These are phyloP conservation scores for Hydraecia micacea DNA, from an alignment of 2,888 invertebrate species.

Conservation along the genomic window DNA sequence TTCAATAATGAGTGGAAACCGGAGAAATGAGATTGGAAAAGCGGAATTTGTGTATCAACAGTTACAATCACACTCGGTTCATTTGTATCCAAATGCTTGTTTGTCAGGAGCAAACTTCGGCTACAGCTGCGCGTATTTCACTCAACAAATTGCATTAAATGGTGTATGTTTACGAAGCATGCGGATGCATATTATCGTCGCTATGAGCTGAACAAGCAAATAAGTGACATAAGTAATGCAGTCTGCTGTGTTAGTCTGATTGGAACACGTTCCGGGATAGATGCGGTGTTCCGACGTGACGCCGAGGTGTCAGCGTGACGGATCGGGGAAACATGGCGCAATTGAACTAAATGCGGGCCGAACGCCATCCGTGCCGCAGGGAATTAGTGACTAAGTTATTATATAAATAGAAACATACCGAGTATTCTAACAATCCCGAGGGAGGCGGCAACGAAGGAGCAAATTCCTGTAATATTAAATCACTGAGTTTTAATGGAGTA, in stretches of 20 bases:
- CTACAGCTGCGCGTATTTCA: constrained; percentile 28
- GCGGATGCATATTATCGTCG: constrained; percentile 35
- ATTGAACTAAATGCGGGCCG: constrained; percentile 39
- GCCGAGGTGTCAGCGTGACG: constrained; percentile 56
- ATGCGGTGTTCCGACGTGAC: constrained; percentile 39
- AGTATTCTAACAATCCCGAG: constrained; percentile 16
- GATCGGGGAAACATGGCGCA: constrained; percentile 60
- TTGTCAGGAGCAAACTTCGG: constrained; percentile 26
- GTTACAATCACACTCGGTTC: constrained; percentile 19
- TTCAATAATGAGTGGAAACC: constrained; percentile 1
- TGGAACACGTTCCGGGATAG: constrained; percentile 54
- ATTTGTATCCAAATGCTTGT: constrained; percentile 44
- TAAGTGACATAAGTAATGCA: constrained; percentile 24
- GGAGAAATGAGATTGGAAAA: background rate
- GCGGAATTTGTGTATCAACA: constrained; percentile 3
- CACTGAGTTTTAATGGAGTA: constrained; percentile 10
- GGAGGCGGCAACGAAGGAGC: background rate
- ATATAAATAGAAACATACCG: constrained; percentile 35
- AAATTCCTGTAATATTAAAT: constrained; percentile 19
- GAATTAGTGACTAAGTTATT: constrained; percentile 30
- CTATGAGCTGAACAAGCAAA: constrained; percentile 25
- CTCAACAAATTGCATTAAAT: constrained; percentile 34
- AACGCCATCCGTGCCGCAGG: constrained; percentile 34
- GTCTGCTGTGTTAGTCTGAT: constrained; percentile 52
- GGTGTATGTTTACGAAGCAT: constrained; percentile 44